Base-by-base conservation (phyloP, 2,113 vertebrate genomes). In the Pogona vitticeps region DNA sequence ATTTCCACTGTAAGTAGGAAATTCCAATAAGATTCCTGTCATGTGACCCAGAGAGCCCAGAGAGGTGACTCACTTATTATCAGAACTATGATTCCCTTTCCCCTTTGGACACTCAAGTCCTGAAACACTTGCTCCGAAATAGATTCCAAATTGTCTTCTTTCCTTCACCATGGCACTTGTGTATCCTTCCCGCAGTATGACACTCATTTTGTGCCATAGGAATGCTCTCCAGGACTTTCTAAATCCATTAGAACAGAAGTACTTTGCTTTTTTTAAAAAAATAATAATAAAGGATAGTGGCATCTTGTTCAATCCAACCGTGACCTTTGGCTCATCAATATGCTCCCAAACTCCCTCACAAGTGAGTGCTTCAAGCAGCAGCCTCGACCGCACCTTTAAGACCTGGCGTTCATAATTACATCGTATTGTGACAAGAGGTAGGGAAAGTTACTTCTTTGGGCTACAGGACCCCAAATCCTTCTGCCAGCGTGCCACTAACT, bases 1-100 rank as follows among this genome's bases (percentile, higher is more conserved):
- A 95, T 76, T 90, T 97, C 38, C 94, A 9, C 0, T 94, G 96
- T 97, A 93, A 2, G 90, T 80, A 40, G 8, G 1, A 36, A 31
- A n/a, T 46, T 61, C 59, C 26, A 61, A 38, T 9, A 26, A 20
- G 33, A 46, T 33, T 12, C 72, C 26, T 20, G 38, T 33, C 20
- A 23, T 65, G 56, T 84, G 31, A 84, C 21, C 23, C 13, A 14
- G 18, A 76, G 38, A 33, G 71, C 2, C 59, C 58, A 52, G 46
- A 58, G 76, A 79, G 23, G 33, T 20, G 31, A 28, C 18, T 21
- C 21, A 26, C 63, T 26, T 20, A 65, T 65, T 8, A 6, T 31
- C 23, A 28, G 4, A 67, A 2, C 65, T 65, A 65, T 58, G 42
- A 26, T 15, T 76, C 56, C 15, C 76, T 4, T 77, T n/a, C n/a